Conservation (phyloP, 1,140 invertebrate species). For the Pseudomyrmex pallidus region DNA sequence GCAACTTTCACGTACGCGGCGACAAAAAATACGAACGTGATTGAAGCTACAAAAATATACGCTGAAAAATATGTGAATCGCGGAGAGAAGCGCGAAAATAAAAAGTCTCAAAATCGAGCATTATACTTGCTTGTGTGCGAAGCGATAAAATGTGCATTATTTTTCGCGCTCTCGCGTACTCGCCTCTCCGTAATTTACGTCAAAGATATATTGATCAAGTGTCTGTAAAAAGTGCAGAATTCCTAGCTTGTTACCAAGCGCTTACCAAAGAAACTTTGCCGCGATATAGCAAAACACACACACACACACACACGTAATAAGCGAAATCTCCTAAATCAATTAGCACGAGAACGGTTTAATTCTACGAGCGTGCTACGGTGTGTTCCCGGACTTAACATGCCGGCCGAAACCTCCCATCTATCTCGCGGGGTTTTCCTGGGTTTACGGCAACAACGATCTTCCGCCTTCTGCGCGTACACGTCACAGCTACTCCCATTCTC, state of each 20-base stretch:
- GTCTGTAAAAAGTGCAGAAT: background rate
- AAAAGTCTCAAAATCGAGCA: no score
- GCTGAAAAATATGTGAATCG: conserved; percentile 6
- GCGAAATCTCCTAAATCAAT: conserved; percentile 66
- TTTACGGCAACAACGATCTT: conserved; percentile 64
- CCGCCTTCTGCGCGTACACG: conserved; percentile 42
- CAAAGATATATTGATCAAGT: conserved; percentile 19
- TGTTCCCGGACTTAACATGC: conserved; percentile 58
- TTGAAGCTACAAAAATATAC: background rate
- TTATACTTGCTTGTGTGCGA: background rate
- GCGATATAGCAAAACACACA: background rate
- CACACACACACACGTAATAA: background rate
- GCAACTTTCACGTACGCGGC: conserved; percentile 1
- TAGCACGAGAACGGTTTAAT: conserved; percentile 66
- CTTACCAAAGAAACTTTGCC: background rate
- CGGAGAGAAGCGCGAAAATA: no score
- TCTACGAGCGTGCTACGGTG: conserved; percentile 45
- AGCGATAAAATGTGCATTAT: background rate
- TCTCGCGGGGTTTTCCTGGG: conserved; percentile 62
- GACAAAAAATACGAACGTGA: conserved; percentile 19
- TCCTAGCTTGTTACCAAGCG: background rate
- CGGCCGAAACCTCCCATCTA: conserved; percentile 52
- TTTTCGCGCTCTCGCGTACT: no score
- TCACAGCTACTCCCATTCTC: conserved; percentile 48
- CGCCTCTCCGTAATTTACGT: background rate